Percentiles rank a stretch among this genome's conserved stretches.
phyloP scores from a whole-genome alignment of 2,888 invertebrate species.

The Idaea biselata region DNA sequence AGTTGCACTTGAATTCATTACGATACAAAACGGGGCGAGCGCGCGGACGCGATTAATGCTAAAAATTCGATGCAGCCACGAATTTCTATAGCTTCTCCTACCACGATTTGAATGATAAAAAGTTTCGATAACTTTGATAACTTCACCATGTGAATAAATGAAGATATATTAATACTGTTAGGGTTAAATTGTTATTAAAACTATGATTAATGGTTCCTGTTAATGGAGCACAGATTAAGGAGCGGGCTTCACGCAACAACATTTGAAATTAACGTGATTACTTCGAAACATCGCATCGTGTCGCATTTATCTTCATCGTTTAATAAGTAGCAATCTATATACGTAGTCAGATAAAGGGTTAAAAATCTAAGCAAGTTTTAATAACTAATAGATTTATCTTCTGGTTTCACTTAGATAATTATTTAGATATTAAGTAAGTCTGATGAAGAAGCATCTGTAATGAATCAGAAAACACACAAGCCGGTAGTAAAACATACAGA shows the following conservation, averaged over 20 bases:
- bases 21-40: constrained; percentile 25
- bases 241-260: constrained; percentile 66
- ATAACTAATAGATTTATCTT: background rate
- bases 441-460: background rate
- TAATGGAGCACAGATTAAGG: constrained; percentile 77
- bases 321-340: constrained; percentile 53
- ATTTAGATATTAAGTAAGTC: background rate
- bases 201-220: constrained; percentile 76
- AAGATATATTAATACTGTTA: constrained; percentile 79
- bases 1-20: constrained; percentile 68
- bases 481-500: constrained; percentile 4
- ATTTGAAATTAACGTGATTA: constrained; percentile 66
- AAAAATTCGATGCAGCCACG: constrained; percentile 64
- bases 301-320: constrained; percentile 76
- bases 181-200: constrained; percentile 81
- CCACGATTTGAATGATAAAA: constrained; percentile 75
- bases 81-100: constrained; percentile 47
- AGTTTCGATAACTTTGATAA: constrained; percentile 49
- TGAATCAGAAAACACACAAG: background rate
- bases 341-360: constrained; percentile 11
- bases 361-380: background rate
- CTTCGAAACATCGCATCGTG: constrained; percentile 64
- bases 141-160: constrained; percentile 65
- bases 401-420: background rate
- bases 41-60: constrained; percentile 31